Evolutionary conservation across 1,140 invertebrate species (phyloP).

Genomic region (Hypsibius dujardini): DNA sequence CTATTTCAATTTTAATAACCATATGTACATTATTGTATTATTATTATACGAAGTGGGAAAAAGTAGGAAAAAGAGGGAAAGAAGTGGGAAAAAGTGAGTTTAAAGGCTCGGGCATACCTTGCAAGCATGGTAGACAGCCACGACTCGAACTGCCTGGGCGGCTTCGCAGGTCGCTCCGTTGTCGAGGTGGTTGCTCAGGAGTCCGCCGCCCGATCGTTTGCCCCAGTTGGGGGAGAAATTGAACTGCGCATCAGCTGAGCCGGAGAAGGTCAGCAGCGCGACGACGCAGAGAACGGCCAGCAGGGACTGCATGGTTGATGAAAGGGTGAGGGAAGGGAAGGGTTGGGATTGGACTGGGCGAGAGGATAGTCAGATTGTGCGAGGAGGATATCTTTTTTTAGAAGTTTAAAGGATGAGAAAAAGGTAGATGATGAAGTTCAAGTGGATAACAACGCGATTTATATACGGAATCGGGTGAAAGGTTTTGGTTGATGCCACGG

Average conservation of each 20-base stretch:
- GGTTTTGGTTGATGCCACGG: no score
- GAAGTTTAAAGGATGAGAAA: neutral
- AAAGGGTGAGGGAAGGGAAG: neutral
- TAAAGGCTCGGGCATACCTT: neutral
- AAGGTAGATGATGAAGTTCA: neutral
- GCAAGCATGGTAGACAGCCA: conserved; percentile 10
- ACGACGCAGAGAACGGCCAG: neutral
- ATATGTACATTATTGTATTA: no score
- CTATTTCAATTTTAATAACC: neutral
- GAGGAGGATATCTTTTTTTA: no score
- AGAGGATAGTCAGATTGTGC: no score
- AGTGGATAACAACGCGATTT: neutral
- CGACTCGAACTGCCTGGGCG: neutral
- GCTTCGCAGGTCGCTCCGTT: conserved; percentile 1
- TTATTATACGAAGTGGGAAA: no score
- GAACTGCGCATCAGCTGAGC: neutral
- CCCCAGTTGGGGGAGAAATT: conserved; percentile 16
- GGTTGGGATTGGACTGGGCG: neutral
- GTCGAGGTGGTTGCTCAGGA: neutral
- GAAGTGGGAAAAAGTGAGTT: no score
- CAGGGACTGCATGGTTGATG: neutral
- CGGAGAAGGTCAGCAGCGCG: neutral
- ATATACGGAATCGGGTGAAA: no score
- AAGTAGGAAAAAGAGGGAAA: no score
- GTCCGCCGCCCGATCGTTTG: neutral